Percentiles rank a stretch among this genome's conserved stretches.
These are phyloP conservation scores for Tenebrio molitor DNA, from an alignment of 1,140 invertebrate species.

Conservation along the genomic window DNA sequence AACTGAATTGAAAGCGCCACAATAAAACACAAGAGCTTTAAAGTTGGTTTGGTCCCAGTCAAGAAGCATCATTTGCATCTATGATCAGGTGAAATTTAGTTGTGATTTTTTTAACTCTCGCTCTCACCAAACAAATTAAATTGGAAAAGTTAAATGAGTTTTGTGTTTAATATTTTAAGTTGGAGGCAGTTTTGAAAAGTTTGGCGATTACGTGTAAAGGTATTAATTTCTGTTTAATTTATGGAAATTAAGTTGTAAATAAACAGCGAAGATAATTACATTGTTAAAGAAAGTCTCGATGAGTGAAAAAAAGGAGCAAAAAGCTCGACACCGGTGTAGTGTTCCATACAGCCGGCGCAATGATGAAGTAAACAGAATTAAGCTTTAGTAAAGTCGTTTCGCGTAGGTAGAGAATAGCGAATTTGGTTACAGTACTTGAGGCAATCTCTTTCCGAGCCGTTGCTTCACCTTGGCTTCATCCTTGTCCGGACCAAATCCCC, in stretches of 20 bases:
- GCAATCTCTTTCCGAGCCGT: slow-evolving; percentile 1
- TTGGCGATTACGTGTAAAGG: slow-evolving; percentile 26
- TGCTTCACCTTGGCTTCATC: background rate
- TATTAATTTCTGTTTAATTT: slow-evolving; percentile 34
- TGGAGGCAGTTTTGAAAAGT: slow-evolving; percentile 4
- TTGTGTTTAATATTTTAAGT: slow-evolving; percentile 42
- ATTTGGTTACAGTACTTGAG: slow-evolving; percentile 14
- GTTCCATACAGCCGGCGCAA: slow-evolving; percentile 17
- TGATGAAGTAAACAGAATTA: slow-evolving; percentile 33
- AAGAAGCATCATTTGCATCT: background rate
- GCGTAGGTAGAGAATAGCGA: background rate
- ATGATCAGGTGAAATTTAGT: slow-evolving; percentile 13
- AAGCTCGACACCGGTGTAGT: too few relatives aligned
- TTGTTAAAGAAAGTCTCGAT: background rate
- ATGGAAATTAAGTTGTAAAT: slow-evolving; percentile 19
- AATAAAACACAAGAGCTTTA: too few relatives aligned
- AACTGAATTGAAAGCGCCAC: too few relatives aligned
- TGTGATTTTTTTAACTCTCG: slow-evolving; percentile 22
- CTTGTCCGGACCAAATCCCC: background rate
- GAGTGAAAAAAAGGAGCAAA: too few relatives aligned
- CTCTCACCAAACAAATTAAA: slow-evolving; percentile 34
- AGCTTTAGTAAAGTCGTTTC: slow-evolving; percentile 27
- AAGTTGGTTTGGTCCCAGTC: too few relatives aligned
- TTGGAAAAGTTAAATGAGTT: slow-evolving; percentile 45
- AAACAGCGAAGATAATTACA: background rate